Conservation (phyloP, 2,888 invertebrate species). For the Megaustenia siamemsis region DNA sequence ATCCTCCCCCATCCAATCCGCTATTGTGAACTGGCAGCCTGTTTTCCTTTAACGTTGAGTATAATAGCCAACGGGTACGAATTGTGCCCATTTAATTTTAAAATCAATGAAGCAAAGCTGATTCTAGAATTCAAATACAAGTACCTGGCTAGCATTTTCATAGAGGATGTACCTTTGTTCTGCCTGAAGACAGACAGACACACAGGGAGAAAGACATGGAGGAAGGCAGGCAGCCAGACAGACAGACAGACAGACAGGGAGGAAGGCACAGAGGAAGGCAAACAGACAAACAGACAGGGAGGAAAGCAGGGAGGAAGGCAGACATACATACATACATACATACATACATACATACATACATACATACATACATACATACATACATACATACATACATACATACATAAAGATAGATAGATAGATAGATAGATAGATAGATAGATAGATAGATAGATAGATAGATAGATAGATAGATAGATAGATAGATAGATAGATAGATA, state of each 20-base stretch:
- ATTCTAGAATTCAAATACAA: too few species aligned
- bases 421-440: not conserved
- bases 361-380: not conserved
- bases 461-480: conserved; percentile 18
- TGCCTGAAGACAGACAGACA: not conserved
- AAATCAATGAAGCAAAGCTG: too few species aligned
- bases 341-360: not conserved
- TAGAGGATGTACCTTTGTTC: too few species aligned
- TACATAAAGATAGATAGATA: conserved; percentile 16
- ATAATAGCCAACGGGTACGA: too few species aligned
- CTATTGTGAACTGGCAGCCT: too few species aligned
- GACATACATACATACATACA: too few species aligned
- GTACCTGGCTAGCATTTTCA: too few species aligned
- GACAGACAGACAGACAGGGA: not conserved
- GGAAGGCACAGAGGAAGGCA: not conserved
- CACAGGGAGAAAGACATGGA: not conserved
- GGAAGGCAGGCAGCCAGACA: not conserved
- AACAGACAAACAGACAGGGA: not conserved
- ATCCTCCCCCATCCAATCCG: too few species aligned
- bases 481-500: conserved; percentile 29
- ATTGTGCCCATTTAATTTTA: too few species aligned
- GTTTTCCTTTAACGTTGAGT: too few species aligned
- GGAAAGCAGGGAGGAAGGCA: not conserved
- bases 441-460: conserved; percentile 18
- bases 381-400: not conserved